These are phyloP conservation scores for Gymnorhina tibicen DNA, from an alignment of 2,113 vertebrate genomes.

Conservation along the genomic window DNA sequence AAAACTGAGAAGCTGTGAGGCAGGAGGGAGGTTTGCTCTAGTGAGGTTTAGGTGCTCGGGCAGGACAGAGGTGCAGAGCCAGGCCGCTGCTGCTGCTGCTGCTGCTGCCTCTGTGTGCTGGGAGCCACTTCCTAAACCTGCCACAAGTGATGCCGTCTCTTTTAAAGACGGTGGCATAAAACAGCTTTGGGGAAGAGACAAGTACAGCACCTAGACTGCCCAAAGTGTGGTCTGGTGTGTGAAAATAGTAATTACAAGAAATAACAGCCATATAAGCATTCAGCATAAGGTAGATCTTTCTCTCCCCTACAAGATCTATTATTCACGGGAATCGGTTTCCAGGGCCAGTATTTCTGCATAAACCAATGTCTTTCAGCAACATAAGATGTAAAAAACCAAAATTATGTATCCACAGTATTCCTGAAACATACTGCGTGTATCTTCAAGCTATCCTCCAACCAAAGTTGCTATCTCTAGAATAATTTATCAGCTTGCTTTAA, in stretches of 20 bases:
- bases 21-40: neutral
- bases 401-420: neutral
- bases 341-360: neutral
- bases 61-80: neutral
- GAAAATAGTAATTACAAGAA: neutral
- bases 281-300: neutral
- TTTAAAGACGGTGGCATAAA: neutral
- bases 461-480: neutral
- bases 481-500: neutral
- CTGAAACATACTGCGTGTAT: neutral
- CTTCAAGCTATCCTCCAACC: neutral
- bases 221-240: neutral
- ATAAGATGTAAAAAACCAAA: neutral
- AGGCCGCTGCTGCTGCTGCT: neutral
- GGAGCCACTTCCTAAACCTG: neutral
- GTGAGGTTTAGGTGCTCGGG: neutral
- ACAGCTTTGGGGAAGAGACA: neutral
- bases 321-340: neutral
- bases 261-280: neutral
- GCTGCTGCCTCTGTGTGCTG: neutral
- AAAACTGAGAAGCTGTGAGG: neutral
- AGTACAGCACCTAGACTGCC: neutral
- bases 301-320: neutral
- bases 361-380: neutral
- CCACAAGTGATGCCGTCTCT: neutral